These are phyloP conservation scores for Phasianus colchicus DNA, from an alignment of 2,113 vertebrate genomes.

Conservation along the genomic window DNA sequence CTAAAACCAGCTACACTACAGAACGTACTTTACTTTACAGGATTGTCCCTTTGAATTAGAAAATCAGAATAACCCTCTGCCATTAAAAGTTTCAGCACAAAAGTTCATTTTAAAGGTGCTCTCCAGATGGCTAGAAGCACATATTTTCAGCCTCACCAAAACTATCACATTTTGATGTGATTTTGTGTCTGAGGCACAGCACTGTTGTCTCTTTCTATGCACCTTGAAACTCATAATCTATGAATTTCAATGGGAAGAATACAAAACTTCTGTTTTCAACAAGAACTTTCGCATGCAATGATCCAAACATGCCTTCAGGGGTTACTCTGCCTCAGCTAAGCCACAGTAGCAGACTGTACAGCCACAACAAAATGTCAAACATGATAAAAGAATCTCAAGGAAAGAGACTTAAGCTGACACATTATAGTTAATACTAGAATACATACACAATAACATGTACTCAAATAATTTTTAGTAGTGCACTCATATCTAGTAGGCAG, in stretches of 20 bases:
- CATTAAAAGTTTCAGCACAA: not conserved
- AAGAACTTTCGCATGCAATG: not conserved
- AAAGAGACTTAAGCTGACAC: not conserved
- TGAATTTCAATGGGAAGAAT: not conserved
- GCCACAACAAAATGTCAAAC: not conserved
- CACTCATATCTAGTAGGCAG: not conserved
- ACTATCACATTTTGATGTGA: not conserved
- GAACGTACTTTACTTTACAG: not conserved
- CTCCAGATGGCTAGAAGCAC: not conserved
- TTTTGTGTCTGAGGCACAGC: not conserved
- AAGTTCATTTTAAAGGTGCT: not conserved
- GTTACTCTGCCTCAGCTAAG: not conserved
- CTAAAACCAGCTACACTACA: not conserved
- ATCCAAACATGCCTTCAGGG: not conserved
- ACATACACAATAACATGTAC: not conserved
- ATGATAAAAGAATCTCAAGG: not conserved
- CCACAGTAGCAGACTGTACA: not conserved
- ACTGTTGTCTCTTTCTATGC: not conserved
- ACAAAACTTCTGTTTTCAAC: not conserved
- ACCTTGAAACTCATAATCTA: not conserved
- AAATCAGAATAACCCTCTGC: not conserved
- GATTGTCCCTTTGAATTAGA: not conserved
- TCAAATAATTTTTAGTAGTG: not conserved
- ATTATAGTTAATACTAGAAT: not conserved
- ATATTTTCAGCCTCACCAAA: accelerated